Conservation (phyloP, 2,888 invertebrate genomes). For the Candidula unifasciata region DNA sequence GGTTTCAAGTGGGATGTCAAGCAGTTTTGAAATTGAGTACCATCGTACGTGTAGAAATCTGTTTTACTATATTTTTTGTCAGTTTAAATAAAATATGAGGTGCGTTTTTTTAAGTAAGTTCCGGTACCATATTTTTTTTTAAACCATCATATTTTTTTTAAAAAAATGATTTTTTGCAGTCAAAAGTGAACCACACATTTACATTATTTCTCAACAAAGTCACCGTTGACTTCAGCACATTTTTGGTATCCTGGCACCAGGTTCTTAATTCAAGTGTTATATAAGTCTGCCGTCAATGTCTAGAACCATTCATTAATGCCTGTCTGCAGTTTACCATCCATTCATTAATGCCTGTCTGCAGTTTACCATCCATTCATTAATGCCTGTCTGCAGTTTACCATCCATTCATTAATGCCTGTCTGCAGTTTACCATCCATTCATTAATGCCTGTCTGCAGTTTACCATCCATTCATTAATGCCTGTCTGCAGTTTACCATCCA, state of each 20-base stretch:
- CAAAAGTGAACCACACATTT: constrained; percentile 14
- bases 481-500: too few relatives aligned
- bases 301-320: not conserved
- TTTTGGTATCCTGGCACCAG: constrained; percentile 12
- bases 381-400: too few relatives aligned
- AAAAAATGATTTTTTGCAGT: not conserved
- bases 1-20: too few relatives aligned
- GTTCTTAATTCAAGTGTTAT: not conserved
- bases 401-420: too few relatives aligned
- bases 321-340: constrained; percentile 1
- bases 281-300: not conserved
- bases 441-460: too few relatives aligned
- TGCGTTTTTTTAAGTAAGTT: not conserved
- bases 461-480: too few relatives aligned
- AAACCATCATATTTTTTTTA: not conserved
- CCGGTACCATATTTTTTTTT: not conserved
- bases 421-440: too few relatives aligned
- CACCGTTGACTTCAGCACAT: constrained; percentile 10
- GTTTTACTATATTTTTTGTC: too few relatives aligned
- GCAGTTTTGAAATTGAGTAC: too few relatives aligned
- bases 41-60: too few relatives aligned
- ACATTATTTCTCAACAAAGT: constrained; percentile 6
- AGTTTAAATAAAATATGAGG: not conserved
- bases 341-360: not conserved
- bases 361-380: too few relatives aligned